phyloP scores from a whole-genome alignment of 1,140 invertebrate species.

The Aphaenogaster rudis region DNA sequence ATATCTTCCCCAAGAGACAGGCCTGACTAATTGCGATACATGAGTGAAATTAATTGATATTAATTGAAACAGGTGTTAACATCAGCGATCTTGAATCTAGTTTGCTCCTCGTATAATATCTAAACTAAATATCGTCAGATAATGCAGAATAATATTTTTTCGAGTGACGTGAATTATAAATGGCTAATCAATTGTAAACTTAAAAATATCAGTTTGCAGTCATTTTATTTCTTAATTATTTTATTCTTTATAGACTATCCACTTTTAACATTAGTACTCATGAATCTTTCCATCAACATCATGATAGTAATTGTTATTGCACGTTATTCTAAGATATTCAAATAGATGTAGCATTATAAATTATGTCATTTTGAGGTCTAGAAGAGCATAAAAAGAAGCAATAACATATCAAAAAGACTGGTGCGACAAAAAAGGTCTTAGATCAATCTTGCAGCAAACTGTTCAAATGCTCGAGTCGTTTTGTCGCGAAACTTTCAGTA shows the following conservation, averaged over 20 bases:
- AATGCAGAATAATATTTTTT: not conserved
- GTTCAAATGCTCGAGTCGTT: constrained; percentile 51
- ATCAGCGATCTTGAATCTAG: not conserved
- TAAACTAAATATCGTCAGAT: not conserved
- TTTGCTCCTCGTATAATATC: not conserved
- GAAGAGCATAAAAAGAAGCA: not conserved
- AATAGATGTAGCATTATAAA: not conserved
- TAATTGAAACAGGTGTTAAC: constrained; percentile 2
- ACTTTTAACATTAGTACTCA: not conserved
- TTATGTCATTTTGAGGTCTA: not conserved
- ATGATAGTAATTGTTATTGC: not conserved
- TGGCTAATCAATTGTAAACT: not conserved
- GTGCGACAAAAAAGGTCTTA: not conserved
- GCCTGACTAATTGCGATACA: not conserved
- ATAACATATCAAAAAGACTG: constrained; percentile 7
- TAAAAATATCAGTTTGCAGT: not conserved
- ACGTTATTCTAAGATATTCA: not conserved
- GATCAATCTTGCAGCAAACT: constrained; percentile 17
- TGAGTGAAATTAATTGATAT: constrained; percentile 37
- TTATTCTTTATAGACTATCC: not conserved
- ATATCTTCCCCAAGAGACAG: not conserved
- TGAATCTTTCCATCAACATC: not conserved
- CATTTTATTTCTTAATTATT: constrained; percentile 8
- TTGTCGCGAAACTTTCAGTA: constrained; percentile 10
- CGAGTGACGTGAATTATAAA: not conserved